These are phyloP conservation scores for Petrocephalus zakoni DNA, from an alignment of 2,113 vertebrate species.

Conservation along the genomic window DNA sequence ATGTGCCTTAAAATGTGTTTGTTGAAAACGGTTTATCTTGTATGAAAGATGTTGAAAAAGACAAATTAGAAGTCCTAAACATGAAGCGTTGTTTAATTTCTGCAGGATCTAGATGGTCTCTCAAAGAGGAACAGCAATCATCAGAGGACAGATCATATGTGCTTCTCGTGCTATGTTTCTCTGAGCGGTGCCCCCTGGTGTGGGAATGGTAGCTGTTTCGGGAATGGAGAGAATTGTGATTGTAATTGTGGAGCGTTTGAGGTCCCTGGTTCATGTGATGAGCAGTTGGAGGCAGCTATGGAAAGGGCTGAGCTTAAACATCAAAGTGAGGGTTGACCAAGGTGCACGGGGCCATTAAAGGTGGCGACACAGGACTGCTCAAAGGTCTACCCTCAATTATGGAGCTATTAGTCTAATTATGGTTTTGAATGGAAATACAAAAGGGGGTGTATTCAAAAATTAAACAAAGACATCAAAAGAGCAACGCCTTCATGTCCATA, in stretches of 20 bases:
- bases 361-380: constrained; percentile 46
- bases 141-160: not conserved
- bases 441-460: not conserved
- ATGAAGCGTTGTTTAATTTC: not conserved
- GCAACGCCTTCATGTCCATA: not conserved
- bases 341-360: constrained; percentile 49
- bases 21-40: not conserved
- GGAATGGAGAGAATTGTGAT: not conserved
- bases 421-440: constrained; percentile 28
- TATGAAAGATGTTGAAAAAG: not conserved
- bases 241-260: not conserved
- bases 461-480: not conserved
- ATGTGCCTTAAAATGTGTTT: not conserved
- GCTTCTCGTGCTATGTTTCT: not conserved
- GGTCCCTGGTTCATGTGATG: not conserved
- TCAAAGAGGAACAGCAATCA: not conserved
- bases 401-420: constrained; percentile 55
- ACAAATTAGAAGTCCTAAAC: not conserved
- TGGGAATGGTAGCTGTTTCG: not conserved
- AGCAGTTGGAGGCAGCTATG: not conserved
- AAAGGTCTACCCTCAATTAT: constrained; percentile 59
- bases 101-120: not conserved
- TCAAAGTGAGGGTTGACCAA: not conserved
- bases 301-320: not conserved
- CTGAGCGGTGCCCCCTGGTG: not conserved